Conservation (phyloP, 2,888 invertebrate genomes). For the Phymatocera aterrima region DNA sequence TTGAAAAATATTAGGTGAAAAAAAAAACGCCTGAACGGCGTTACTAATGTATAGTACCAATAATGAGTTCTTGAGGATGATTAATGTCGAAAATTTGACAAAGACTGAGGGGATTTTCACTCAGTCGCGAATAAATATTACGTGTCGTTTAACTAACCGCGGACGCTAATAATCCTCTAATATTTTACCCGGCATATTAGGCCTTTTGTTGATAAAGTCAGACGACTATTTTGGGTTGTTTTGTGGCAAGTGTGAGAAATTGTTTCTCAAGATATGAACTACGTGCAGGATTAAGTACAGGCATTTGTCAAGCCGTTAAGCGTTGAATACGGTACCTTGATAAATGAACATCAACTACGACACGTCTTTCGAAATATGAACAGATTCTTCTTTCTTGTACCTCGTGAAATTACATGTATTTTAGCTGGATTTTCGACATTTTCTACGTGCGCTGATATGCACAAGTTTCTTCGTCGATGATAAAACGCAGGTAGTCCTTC, state of each 20-base stretch:
- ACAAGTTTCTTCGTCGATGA: neutral
- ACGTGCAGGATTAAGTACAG: constrained; percentile 32
- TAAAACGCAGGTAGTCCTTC: neutral
- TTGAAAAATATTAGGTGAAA: neutral
- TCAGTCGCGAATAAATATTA: constrained; percentile 26
- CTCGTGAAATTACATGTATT: neutral
- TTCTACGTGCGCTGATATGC: neutral
- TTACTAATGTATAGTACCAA: neutral
- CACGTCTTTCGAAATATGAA: constrained; percentile 18
- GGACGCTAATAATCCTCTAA: constrained; percentile 31
- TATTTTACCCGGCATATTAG: constrained; percentile 38
- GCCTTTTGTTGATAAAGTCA: constrained; percentile 40
- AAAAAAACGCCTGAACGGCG: neutral
- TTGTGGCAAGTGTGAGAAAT: constrained; percentile 40
- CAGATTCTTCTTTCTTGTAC: neutral
- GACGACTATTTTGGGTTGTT: constrained; percentile 35
- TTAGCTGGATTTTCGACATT: neutral
- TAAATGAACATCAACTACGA: constrained; percentile 36
- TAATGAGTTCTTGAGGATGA: neutral
- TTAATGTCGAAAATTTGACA: constrained; percentile 8
- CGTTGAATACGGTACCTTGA: constrained; percentile 31
- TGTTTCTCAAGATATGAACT: constrained; percentile 42
- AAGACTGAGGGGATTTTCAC: neutral
- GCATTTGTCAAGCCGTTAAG: constrained; percentile 36
- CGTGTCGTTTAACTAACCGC: constrained; percentile 8